These are phyloP conservation scores for Rhodeus uyekii DNA, from an alignment of 2,797 vertebrate genomes.

Conservation along the genomic window DNA sequence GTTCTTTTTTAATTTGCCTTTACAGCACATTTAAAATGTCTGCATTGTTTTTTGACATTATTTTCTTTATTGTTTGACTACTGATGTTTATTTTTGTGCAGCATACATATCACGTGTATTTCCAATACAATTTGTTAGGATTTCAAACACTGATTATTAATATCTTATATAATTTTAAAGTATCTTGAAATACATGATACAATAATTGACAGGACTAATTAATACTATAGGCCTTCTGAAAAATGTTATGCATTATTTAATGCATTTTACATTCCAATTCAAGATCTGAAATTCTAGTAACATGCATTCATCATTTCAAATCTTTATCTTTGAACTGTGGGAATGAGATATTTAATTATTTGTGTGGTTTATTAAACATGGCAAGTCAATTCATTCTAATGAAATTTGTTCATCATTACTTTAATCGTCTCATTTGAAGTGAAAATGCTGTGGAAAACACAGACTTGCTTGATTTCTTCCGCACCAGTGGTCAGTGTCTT, in stretches of 20 bases:
- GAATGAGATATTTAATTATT: not conserved
- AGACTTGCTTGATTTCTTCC: constrained; percentile 25
- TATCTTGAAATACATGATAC: too few species aligned
- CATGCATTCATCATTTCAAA: not conserved
- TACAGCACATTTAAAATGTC: not conserved
- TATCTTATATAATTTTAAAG: too few species aligned
- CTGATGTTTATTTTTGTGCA: too few species aligned
- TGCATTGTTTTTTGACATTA: not conserved
- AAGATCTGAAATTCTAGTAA: too few species aligned
- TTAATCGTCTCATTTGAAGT: not conserved
- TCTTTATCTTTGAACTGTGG: not conserved
- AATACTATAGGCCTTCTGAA: not conserved
- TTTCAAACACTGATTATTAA: too few species aligned
- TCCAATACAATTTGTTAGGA: too few species aligned
- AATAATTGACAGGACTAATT: not conserved
- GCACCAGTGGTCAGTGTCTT: constrained; percentile 11
- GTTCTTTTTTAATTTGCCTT: too few species aligned
- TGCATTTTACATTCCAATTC: too few species aligned
- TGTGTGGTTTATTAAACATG: not conserved
- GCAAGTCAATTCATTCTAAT: not conserved
- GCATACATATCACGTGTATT: too few species aligned
- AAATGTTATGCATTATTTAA: too few species aligned
- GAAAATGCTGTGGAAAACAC: not conserved
- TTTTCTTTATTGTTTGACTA: not conserved
- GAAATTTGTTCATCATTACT: not conserved